Percentiles rank a stretch among this genome's conserved stretches.
phyloP scores from a whole-genome alignment of 2,797 vertebrate species.

The Crossoptilon crossoptilon region DNA sequence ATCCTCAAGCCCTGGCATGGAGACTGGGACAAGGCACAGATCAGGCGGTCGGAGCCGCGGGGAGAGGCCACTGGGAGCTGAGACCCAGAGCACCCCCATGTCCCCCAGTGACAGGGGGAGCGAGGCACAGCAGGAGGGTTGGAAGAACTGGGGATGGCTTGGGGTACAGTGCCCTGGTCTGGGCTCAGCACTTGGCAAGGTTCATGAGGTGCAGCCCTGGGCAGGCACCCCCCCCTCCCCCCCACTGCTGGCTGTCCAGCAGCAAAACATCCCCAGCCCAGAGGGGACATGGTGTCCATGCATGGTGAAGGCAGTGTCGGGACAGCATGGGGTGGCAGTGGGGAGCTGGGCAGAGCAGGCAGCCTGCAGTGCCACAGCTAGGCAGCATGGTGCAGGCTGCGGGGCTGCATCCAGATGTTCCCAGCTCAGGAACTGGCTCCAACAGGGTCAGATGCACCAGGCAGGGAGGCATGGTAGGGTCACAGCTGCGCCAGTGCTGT shows the following conservation, averaged over 20 bases:
- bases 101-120: background rate
- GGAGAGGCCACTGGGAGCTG: constrained; percentile 3
- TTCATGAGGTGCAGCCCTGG: background rate
- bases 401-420: fast-evolving
- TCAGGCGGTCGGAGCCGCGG: background rate
- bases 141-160: background rate
- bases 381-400: background rate
- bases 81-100: background rate
- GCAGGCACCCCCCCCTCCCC: background rate
- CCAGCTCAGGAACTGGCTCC: background rate
- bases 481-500: fast-evolving
- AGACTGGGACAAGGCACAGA: background rate
- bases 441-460: background rate
- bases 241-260: fast-evolving
- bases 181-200: background rate
- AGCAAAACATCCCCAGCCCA: fast-evolving
- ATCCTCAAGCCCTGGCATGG: background rate
- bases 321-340: background rate
- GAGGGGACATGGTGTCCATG: background rate
- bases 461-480: background rate
- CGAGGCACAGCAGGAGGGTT: background rate
- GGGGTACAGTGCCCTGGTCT: background rate
- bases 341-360: background rate
- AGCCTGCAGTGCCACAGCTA: background rate
- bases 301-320: background rate